These are phyloP conservation scores for Clarias magur DNA, from an alignment of 2,113 vertebrate species.

Conservation along the genomic window DNA sequence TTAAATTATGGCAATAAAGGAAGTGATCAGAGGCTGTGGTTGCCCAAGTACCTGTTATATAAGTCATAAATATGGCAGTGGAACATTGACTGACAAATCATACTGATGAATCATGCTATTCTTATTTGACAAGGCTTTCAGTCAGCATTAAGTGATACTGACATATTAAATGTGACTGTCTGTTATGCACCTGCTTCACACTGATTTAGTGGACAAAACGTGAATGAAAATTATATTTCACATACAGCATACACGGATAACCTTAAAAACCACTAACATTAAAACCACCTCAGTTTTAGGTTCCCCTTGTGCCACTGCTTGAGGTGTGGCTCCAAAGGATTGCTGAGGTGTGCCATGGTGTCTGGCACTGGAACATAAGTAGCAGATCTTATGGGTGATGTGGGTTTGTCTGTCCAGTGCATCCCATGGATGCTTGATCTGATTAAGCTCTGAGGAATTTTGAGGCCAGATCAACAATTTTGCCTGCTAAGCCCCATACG, in stretches of 20 bases:
- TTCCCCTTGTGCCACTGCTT: no score
- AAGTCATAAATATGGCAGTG: conserved; percentile 26
- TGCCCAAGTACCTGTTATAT: neutral
- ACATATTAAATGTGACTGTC: neutral
- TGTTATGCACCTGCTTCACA: neutral
- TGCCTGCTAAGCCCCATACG: no score
- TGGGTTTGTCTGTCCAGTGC: no score
- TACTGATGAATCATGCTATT: conserved; percentile 14
- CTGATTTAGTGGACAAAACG: neutral
- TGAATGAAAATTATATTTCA: neutral
- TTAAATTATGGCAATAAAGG: neutral
- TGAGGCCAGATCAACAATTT: no score
- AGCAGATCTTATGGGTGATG: no score
- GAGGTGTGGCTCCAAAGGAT: no score
- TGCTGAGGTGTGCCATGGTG: no score
- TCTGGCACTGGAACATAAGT: no score
- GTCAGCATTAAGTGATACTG: neutral
- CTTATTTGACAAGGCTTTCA: neutral
- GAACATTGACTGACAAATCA: conserved; percentile 33
- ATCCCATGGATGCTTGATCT: no score
- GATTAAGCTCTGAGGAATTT: no score
- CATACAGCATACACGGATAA: neutral
- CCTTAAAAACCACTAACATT: neutral
- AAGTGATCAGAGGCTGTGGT: neutral
- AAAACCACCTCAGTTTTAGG: no score